These are phyloP conservation scores for Atta cephalotes DNA, from an alignment of 1,140 invertebrate genomes.

Conservation along the genomic window DNA sequence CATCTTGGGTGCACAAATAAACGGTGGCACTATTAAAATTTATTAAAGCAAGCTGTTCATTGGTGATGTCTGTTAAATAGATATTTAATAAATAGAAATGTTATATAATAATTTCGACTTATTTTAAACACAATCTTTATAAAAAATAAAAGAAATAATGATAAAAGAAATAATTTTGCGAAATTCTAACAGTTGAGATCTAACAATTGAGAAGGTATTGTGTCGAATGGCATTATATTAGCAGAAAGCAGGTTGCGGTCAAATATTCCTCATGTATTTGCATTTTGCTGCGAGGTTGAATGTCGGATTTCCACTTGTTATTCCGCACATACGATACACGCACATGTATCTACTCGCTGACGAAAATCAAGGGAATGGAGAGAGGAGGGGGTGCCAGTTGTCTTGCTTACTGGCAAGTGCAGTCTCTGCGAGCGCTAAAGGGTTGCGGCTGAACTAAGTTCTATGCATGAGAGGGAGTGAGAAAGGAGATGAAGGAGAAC, in stretches of 20 bases:
- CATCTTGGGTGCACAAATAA: neutral
- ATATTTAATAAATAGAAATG: neutral
- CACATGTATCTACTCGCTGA: slow-evolving; percentile 37
- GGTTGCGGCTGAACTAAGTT: slow-evolving; percentile 71
- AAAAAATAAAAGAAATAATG: neutral
- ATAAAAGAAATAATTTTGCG: neutral
- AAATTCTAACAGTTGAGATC: neutral
- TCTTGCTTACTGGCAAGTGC: slow-evolving; percentile 52
- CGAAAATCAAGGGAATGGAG: slow-evolving; percentile 37
- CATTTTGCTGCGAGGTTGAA: slow-evolving; percentile 8
- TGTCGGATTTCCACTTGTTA: slow-evolving; percentile 72
- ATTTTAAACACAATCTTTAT: neutral
- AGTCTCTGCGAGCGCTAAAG: slow-evolving; percentile 40
- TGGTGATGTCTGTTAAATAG: neutral
- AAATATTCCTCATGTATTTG: slow-evolving; percentile 8
- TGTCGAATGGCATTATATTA: slow-evolving; percentile 25
- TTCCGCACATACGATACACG: slow-evolving; percentile 61
- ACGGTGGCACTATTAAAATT: neutral
- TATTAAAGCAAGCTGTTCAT: neutral
- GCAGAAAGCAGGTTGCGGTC: slow-evolving; percentile 49
- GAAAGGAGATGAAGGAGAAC: neutral
- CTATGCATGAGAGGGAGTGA: slow-evolving; percentile 44
- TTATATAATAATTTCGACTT: neutral
- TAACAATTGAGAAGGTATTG: too few relatives aligned
- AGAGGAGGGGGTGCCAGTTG: slow-evolving; percentile 32